Conservation (phyloP, 2,113 vertebrate species). For the Haliaeetus leucogaster region DNA sequence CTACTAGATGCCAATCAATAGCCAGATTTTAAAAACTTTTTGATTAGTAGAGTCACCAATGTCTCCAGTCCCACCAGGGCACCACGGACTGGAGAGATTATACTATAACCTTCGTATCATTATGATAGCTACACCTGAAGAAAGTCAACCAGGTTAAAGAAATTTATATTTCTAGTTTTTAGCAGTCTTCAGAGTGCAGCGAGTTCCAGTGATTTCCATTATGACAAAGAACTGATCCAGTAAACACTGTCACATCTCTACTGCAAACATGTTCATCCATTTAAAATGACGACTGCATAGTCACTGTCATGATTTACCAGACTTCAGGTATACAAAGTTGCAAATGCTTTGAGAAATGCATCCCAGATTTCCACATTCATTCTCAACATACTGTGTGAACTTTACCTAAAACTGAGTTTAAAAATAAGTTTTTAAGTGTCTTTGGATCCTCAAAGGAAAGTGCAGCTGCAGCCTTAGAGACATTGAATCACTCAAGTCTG, state of each 20-base stretch:
- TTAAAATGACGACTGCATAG: background rate
- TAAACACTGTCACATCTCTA: background rate
- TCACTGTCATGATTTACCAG: background rate
- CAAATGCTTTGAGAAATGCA: background rate
- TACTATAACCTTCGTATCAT: background rate
- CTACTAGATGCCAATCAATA: background rate
- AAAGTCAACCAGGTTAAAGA: background rate
- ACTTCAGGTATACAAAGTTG: background rate
- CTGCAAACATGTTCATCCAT: background rate
- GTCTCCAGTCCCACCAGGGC: background rate
- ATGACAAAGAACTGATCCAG: background rate
- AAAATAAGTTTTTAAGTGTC: background rate
- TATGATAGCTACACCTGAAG: background rate
- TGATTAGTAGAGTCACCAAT: background rate
- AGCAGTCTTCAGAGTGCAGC: background rate
- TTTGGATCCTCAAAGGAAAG: background rate
- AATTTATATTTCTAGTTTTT: background rate
- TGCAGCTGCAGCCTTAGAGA: background rate
- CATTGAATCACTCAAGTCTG: background rate
- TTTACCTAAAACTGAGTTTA: background rate
- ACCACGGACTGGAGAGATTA: background rate
- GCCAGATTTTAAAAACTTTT: background rate
- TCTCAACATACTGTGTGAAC: background rate
- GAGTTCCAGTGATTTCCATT: background rate
- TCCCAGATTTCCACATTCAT: background rate